Percentiles rank a stretch among this genome's conserved stretches.
Evolutionary conservation across 1,140 invertebrate genomes (phyloP).

Genomic region (Asbolus verrucosus): DNA sequence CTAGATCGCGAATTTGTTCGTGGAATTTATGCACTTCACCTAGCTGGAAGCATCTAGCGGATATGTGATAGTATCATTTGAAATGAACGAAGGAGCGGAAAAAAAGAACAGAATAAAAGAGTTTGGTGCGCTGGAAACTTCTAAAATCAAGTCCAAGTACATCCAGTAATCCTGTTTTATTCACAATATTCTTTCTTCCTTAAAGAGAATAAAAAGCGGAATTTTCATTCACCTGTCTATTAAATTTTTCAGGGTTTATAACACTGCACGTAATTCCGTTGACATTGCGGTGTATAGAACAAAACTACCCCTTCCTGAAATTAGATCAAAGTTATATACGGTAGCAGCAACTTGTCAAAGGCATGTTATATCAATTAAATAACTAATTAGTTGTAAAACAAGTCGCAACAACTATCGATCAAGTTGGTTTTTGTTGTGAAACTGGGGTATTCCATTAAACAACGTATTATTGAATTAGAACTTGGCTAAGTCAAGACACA

Average conservation of each 20-base stretch:
- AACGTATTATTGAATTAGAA: slow-evolving; percentile 30
- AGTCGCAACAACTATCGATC: slow-evolving; percentile 44
- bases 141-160: slow-evolving; percentile 28
- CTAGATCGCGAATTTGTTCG: too few species aligned
- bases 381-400: slow-evolving; percentile 46
- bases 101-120: slow-evolving; percentile 3
- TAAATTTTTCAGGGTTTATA: slow-evolving; percentile 30
- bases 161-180: slow-evolving; percentile 27
- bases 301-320: slow-evolving; percentile 6
- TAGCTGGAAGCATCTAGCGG: too few species aligned
- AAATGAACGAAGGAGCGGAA: not conserved
- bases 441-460: slow-evolving; percentile 24
- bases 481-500: not conserved
- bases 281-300: not conserved
- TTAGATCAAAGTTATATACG: slow-evolving; percentile 32
- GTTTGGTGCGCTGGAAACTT: not conserved
- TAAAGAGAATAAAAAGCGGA: slow-evolving; percentile 23
- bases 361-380: slow-evolving; percentile 44
- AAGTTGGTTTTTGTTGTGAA: slow-evolving; percentile 32
- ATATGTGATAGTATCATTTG: not conserved
- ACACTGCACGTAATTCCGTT: slow-evolving; percentile 3
- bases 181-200: slow-evolving; percentile 27
- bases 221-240: slow-evolving; percentile 29
- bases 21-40: too few species aligned
- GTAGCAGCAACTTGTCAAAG: slow-evolving; percentile 39